Conservation (phyloP, 1,140 invertebrate species). For the Drosophila novamexicana region DNA sequence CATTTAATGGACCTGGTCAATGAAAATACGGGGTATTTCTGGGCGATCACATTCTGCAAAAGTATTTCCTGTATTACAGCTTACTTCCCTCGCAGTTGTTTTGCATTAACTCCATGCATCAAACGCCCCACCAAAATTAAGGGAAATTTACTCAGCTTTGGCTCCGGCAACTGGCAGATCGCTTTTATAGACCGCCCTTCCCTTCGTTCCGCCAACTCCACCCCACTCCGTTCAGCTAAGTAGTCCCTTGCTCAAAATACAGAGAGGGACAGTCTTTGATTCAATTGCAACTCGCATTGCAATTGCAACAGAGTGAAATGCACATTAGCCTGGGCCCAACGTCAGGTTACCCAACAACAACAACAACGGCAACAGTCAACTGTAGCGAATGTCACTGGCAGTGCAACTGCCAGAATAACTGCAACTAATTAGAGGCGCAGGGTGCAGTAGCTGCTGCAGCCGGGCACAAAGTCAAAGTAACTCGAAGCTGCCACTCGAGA, state of each 20-base stretch:
- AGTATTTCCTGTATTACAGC: no score
- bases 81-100: no score
- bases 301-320: neutral
- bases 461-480: constrained; percentile 1
- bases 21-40: no score
- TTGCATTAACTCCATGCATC: no score
- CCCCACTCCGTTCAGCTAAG: neutral
- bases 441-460: neutral
- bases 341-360: neutral
- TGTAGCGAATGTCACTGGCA: neutral
- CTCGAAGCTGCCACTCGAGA: neutral
- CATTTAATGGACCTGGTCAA: no score
- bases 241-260: neutral
- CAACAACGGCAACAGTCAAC: neutral
- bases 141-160: no score
- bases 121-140: no score
- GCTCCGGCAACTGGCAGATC: no score
- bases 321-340: neutral
- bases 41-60: no score
- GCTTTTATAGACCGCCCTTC: no score
- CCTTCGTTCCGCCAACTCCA: no score
- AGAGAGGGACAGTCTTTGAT: neutral
- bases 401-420: neutral
- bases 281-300: constrained; percentile 7
- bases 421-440: constrained; percentile 1